Percentiles rank a stretch among this genome's conserved stretches.
These are phyloP conservation scores for Nestor notabilis DNA, from an alignment of 2,113 vertebrate species.

Conservation along the genomic window DNA sequence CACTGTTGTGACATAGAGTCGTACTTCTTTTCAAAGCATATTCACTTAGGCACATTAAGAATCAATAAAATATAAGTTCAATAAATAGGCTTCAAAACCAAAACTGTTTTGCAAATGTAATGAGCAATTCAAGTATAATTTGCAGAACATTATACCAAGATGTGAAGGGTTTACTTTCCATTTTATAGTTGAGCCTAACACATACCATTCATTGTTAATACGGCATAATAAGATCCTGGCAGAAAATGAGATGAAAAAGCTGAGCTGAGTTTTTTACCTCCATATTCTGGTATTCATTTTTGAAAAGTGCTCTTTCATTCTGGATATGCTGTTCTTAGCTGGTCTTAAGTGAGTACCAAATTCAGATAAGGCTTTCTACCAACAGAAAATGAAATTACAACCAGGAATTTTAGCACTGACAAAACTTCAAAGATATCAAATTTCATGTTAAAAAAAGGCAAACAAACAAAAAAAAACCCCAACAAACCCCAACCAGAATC, in stretches of 20 bases:
- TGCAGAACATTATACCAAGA: background rate
- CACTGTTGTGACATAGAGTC: background rate
- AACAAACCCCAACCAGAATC: background rate
- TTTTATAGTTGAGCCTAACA: background rate
- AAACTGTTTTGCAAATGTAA: background rate
- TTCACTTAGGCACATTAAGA: background rate
- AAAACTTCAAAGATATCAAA: background rate
- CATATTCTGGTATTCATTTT: background rate
- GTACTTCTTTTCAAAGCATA: background rate
- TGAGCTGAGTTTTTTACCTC: background rate
- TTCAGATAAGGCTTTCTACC: background rate
- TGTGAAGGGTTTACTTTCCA: background rate
- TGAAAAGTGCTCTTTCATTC: background rate
- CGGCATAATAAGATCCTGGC: background rate
- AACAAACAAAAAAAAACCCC: rapidly evolving
- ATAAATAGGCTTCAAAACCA: background rate
- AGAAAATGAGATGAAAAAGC: background rate
- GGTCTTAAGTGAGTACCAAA: background rate
- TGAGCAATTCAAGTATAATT: background rate
- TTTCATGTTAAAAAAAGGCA: background rate
- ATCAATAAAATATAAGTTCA: background rate
- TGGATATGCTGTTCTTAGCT: background rate
- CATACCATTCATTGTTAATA: background rate
- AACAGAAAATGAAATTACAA: background rate
- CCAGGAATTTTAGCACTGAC: background rate